Evolutionary conservation across 1,140 invertebrate genomes (phyloP).

Genomic region (Polypedilum pembai): DNA sequence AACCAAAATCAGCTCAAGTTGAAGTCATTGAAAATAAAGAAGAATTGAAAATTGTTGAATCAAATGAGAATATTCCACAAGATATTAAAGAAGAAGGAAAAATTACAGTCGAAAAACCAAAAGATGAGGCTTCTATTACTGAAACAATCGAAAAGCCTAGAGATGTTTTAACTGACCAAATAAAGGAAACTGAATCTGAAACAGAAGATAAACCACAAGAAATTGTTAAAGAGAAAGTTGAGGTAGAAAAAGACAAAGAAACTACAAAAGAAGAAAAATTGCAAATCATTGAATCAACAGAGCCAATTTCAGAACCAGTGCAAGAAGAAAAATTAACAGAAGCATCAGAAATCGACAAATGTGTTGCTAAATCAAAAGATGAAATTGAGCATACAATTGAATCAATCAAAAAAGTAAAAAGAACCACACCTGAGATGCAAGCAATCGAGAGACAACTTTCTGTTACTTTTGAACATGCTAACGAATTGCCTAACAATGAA

Average conservation of each 20-base stretch:
- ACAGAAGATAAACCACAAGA: too few relatives aligned
- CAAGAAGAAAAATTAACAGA: constrained; percentile 29
- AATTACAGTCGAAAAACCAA: not conserved
- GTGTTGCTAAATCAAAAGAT: not conserved
- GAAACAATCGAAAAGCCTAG: not conserved
- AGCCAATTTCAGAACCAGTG: not conserved
- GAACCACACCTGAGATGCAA: constrained; percentile 31
- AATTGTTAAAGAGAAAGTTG: too few relatives aligned
- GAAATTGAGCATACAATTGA: constrained; percentile 33
- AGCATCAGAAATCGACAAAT: not conserved
- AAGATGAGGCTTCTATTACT: too few relatives aligned
- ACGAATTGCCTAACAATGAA: not conserved
- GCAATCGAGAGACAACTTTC: not conserved
- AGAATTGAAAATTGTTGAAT: not conserved
- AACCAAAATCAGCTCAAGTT: not conserved
- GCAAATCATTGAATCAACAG: too few relatives aligned
- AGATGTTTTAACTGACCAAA: not conserved
- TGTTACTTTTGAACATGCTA: not conserved
- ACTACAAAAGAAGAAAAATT: too few relatives aligned
- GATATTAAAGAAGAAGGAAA: too few relatives aligned
- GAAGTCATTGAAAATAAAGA: not conserved
- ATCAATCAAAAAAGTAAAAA: constrained; percentile 33
- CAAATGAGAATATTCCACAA: too few relatives aligned
- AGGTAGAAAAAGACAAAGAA: too few relatives aligned
- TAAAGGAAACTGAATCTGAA: too few relatives aligned